These are phyloP conservation scores for Drosophila bocki DNA, from an alignment of 1,140 invertebrate genomes.

Conservation along the genomic window DNA sequence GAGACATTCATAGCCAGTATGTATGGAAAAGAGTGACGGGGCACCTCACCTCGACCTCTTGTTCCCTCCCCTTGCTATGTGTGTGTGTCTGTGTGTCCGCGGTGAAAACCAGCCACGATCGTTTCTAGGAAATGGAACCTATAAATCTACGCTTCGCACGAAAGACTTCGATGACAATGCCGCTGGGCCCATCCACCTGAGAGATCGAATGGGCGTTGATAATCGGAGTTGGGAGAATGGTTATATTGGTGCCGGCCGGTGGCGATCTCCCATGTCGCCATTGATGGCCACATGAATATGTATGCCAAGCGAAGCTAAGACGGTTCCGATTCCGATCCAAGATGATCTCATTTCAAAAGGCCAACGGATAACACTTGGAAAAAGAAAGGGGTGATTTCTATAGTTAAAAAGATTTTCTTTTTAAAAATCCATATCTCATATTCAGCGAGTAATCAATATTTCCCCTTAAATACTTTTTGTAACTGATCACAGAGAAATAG, in stretches of 20 bases:
- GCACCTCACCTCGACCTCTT: constrained; percentile 35
- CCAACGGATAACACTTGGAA: constrained; percentile 10
- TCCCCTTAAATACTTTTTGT: neutral
- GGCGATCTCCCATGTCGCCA: constrained; percentile 29
- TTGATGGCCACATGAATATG: constrained; percentile 38
- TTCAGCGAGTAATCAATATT: neutral
- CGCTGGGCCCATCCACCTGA: constrained; percentile 38
- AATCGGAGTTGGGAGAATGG: constrained; percentile 31
- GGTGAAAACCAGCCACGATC: constrained; percentile 48
- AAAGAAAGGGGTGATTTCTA: neutral
- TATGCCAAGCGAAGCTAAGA: constrained; percentile 35
- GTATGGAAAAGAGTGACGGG: constrained; percentile 22
- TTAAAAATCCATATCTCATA: neutral
- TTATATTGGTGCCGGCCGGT: constrained; percentile 50
- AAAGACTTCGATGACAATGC: constrained; percentile 45
- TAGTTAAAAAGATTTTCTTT: neutral
- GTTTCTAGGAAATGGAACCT: constrained; percentile 60
- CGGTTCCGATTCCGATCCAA: constrained; percentile 27
- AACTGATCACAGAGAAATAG: neutral
- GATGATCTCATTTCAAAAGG: constrained; percentile 30
- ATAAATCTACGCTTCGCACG: constrained; percentile 49
- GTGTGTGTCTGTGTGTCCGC: constrained; percentile 1
- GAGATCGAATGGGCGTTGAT: constrained; percentile 43
- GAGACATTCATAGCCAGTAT: constrained; percentile 3
- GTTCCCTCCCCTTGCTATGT: neutral